Evolutionary conservation across 2,113 vertebrate genomes (phyloP), one percentile per base, ranked within the genome.

Genomic region (Pteropus alecto): DNA sequence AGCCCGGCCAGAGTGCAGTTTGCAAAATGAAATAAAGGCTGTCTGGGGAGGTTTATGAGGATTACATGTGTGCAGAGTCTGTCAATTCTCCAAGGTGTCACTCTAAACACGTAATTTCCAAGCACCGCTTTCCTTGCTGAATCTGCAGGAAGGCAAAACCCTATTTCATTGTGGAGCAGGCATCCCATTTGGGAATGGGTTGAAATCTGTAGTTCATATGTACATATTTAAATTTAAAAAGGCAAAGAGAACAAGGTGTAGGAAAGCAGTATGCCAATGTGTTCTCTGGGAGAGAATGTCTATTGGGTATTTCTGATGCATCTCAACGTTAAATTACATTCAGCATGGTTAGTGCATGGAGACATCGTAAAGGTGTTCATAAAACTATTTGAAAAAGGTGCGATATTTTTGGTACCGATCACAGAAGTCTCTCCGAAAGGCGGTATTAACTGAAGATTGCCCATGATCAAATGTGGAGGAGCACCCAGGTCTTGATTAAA

Each of bases 1-100:
- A 96, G 54, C 70, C 77, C 65, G 18, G 94, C 83, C 61, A 78
- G 87, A 77, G 95, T 88, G 96, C 97, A 93, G 70, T 96, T 96
- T 97, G 97, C 95, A 51, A 48, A 92, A 92, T 98, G 97, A 97
- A 98, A 97, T 96, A 92, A 95, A 83, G 97, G 83, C 97, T 95
- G 82, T 94, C 35, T 94, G 63, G 93, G 79, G 97, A 97, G 16
- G 33, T 70, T 97, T 97, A 26, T 16, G 81, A 93, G 91, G 89
- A 92, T 95, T 94, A 94, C 95, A 74, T 88, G 94, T 96, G 1
- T 93, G 38, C 89, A 30, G 30, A 93, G 71, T 56, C 63, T 98
- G 97, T 97, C 97, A 96, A 95, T 93, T 51, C 87, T 94, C 96
- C 82, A 46, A 91, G 95, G 98, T 96, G 97, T 97, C 92, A 96